Base-by-base conservation (phyloP, 2,888 invertebrate genomes). In the Cabera pusaria region DNA sequence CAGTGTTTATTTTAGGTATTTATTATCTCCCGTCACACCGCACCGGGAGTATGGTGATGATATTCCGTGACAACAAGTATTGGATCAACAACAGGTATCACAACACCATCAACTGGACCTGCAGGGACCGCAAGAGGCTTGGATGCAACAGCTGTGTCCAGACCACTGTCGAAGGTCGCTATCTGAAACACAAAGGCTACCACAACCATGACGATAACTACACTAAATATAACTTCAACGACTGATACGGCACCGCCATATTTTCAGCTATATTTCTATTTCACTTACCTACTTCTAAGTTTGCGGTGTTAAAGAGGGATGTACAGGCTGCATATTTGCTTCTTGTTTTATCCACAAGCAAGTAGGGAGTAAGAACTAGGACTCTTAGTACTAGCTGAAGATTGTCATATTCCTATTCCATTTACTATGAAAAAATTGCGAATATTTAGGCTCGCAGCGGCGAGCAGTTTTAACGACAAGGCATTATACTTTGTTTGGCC, bases 11-110 rank as follows among this genome's bases (percentile, higher is more conserved):
- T 84, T 56, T 84, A 88, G 88, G 67, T 25, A 86, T 87, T 44
- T 88, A 82, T 59, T 88, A 87, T 52, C 71, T 88, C 1, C 88
- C 88, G 0, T 88, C 88, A 0, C 85, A 86, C 45, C 82, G 88
- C n/a, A 77, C 81, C 0, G 88, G 88, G 19, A 88, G 87, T 49
- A 88, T 87, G 86, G 87, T 88, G 18, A 63, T 88, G 31, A 88
- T 88, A 55, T 88, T 75, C 62, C 82, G 86, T 41, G 87, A 88
- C 52, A 88, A 88, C 64, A 88, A 88, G 52, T 88, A 81, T 43
- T 88, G 88, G 88, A 85, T 88, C 52, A 88, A 88, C 59, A 88
- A 88, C 33, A 69, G 87, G 5, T 88, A 88, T 35, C 87, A 86
- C 59, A 87, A 87, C 51, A 88, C 88, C 0, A 88, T 88, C 9